Conservation (phyloP, 2,797 vertebrate species). For the Tauraco hartlaubi region DNA sequence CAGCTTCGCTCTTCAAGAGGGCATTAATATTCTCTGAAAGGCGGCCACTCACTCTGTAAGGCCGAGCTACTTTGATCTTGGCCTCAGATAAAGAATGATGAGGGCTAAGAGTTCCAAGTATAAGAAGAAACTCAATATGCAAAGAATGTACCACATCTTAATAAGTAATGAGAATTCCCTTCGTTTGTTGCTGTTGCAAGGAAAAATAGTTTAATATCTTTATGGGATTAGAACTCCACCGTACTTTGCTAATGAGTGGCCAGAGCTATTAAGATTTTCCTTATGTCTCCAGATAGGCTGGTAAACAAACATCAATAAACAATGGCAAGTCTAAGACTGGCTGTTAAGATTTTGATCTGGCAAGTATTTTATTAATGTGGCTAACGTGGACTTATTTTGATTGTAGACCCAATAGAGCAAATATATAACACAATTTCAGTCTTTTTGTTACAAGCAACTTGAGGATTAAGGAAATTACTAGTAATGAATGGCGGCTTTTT, state of each 20-base stretch:
- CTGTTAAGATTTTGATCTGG: constrained; percentile 45
- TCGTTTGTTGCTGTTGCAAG: constrained; percentile 53
- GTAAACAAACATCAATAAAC: constrained; percentile 56
- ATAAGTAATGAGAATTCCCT: constrained; percentile 46
- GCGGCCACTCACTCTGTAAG: constrained; percentile 35
- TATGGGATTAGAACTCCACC: constrained; percentile 4
- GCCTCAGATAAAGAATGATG: constrained; percentile 22
- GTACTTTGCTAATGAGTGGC: constrained; percentile 64
- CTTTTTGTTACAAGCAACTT: constrained; percentile 32
- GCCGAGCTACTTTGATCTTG: constrained; percentile 37
- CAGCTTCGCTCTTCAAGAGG: constrained; percentile 34
- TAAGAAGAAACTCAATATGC: constrained; percentile 39
- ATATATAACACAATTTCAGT: background rate
- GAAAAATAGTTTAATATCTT: constrained; percentile 66
- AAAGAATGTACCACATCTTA: constrained; percentile 57
- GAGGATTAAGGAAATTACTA: constrained; percentile 43
- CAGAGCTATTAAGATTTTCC: constrained; percentile 60
- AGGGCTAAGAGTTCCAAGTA: constrained; percentile 46
- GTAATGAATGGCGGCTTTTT: constrained; percentile 7
- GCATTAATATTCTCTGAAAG: constrained; percentile 48
- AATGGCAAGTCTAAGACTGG: constrained; percentile 11
- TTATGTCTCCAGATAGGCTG: constrained; percentile 61
- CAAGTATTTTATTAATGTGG: constrained; percentile 43
- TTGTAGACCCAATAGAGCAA: background rate
- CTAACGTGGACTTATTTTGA: constrained; percentile 1